Percentiles rank a stretch among this genome's conserved stretches.
Evolutionary conservation across 1,140 invertebrate genomes (phyloP).

Genomic region (Saxidomus purpurata): DNA sequence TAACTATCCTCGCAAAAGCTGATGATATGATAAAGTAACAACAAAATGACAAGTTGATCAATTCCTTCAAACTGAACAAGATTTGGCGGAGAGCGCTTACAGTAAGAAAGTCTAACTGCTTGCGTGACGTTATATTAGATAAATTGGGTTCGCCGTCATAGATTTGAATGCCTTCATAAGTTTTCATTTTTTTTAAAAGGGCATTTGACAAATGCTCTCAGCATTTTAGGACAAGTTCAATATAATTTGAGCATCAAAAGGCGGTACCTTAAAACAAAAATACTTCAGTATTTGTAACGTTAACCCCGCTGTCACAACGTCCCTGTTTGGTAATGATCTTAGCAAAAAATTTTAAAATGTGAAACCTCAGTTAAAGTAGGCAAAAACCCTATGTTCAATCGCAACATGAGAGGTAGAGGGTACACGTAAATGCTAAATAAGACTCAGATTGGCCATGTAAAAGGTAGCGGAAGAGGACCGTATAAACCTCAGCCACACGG

Average conservation of each 20-base stretch:
- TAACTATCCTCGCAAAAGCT: too few relatives aligned
- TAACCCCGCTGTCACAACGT: not conserved
- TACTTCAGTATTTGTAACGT: slow-evolving; percentile 22
- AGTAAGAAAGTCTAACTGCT: too few relatives aligned
- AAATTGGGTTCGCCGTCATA: too few relatives aligned
- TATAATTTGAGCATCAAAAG: slow-evolving; percentile 49
- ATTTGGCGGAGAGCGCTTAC: too few relatives aligned
- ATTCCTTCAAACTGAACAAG: too few relatives aligned
- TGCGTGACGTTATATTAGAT: too few relatives aligned
- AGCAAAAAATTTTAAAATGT: slow-evolving; percentile 49
- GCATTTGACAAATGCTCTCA: slow-evolving; percentile 25
- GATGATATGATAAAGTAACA: too few relatives aligned
- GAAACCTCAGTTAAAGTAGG: not conserved
- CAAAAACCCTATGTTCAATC: not conserved
- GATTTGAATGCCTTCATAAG: too few relatives aligned
- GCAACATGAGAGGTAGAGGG: not conserved
- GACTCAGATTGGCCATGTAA: not conserved
- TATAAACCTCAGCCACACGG: not conserved
- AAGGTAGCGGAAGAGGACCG: not conserved
- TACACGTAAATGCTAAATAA: not conserved
- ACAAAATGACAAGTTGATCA: too few relatives aligned
- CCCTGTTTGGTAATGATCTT: slow-evolving; percentile 44
- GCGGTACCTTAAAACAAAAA: slow-evolving; percentile 25
- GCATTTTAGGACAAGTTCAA: slow-evolving; percentile 39
- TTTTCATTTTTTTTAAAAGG: too few relatives aligned